These are phyloP conservation scores for Laodelphax striatellus DNA, from an alignment of 1,140 invertebrate species.

Conservation along the genomic window DNA sequence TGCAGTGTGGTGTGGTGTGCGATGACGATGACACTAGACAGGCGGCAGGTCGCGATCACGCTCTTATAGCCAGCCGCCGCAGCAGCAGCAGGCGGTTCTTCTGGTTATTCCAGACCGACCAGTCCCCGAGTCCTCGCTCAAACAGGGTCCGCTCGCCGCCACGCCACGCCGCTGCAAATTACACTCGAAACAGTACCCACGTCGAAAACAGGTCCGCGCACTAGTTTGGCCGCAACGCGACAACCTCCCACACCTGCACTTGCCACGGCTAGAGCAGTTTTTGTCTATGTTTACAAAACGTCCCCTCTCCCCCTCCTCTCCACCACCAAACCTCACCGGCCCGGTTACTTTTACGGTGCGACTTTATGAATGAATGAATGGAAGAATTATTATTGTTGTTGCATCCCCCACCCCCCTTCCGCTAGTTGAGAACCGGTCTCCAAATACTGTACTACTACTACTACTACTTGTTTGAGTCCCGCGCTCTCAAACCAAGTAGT, in stretches of 20 bases:
- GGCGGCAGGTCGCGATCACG: background rate
- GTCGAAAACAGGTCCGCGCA: background rate
- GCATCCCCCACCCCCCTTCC: no score
- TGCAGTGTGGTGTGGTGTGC: background rate
- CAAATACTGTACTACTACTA: no score
- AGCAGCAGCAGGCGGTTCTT: background rate
- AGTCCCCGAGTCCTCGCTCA: background rate
- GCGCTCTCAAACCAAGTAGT: no score
- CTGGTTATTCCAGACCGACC: slow-evolving; percentile 2
- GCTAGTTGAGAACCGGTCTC: no score
- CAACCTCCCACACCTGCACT: background rate
- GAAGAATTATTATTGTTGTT: no score
- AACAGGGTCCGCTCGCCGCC: no score
- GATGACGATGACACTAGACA: slow-evolving; percentile 1
- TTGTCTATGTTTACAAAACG: slow-evolving; percentile 4
- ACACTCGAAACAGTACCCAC: background rate
- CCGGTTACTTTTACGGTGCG: background rate
- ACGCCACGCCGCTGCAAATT: background rate
- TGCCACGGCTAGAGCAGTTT: background rate
- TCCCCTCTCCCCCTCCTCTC: background rate
- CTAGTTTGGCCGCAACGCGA: no score
- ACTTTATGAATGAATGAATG: background rate
- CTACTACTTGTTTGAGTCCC: no score
- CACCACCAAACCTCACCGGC: background rate
- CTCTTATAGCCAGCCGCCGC: background rate